phyloP scores from a whole-genome alignment of 2,888 invertebrate species.

The Tipula unca region DNA sequence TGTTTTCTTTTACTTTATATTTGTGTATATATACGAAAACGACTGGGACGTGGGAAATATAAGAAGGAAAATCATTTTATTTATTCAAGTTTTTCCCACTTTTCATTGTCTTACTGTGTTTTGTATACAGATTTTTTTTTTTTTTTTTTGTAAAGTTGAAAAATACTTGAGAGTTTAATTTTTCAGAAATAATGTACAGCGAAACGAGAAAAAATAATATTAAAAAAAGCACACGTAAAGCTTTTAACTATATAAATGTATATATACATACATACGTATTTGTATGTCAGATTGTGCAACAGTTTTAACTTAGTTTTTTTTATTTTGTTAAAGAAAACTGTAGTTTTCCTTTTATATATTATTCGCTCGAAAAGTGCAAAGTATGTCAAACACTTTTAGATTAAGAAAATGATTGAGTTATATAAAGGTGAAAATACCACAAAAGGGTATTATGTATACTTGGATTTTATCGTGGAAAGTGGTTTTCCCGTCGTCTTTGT shows the following conservation, averaged over 20 bases:
- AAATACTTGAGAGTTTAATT: slow-evolving; percentile 14
- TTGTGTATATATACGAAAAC: too few species aligned
- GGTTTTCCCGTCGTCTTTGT: not conserved
- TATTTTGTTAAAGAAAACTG: not conserved
- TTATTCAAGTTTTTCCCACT: not conserved
- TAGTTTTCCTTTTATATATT: not conserved
- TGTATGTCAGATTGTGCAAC: not conserved
- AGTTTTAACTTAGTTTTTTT: not conserved
- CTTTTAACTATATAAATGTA: not conserved
- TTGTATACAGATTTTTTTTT: not conserved
- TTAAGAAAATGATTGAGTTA: not conserved
- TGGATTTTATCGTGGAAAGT: not conserved
- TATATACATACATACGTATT: not conserved
- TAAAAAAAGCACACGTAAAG: not conserved
- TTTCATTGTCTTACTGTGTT: slow-evolving; percentile 8
- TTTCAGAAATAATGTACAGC: not conserved
- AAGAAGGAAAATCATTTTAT: not conserved
- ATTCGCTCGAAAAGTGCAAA: not conserved
- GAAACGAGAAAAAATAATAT: not conserved
- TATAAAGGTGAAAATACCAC: not conserved
- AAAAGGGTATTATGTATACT: not conserved
- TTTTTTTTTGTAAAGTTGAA: not conserved
- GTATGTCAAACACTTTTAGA: slow-evolving; percentile 8
- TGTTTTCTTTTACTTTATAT: not conserved
- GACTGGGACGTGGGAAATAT: not conserved